Evolutionary conservation across 2,113 vertebrate genomes (phyloP), one percentile per base, ranked within the genome.

Genomic region (Pycnonotus jocosus): DNA sequence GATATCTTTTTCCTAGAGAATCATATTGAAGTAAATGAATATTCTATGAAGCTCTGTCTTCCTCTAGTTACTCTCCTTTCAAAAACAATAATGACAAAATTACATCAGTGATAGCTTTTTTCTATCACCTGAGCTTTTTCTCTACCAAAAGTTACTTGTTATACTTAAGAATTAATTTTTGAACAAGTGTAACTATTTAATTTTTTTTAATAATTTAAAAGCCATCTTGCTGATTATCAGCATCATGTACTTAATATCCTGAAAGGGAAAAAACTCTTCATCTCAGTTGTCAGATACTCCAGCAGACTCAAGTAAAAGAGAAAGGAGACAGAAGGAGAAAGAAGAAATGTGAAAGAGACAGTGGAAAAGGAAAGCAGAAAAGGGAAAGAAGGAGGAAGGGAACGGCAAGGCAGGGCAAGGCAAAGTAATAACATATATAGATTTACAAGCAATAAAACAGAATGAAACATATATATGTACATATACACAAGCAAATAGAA

Each of bases 211-310:
- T 62, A 14, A 48, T 50, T 62, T 60, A 76, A 37, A 51, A 16
- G 5, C 30, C 0, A 6, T 10, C 6, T n/a, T 57, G 2, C 4
- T 81, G 9, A 54, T 62, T 38, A 15, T 53, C 58, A 58, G 1
- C 11, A 53, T 17, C 18, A 38, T 24, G 6, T 77, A 38, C 7
- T 38, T 47, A 37, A 48, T 8, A 40, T 18, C 11, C 2, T 4
- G 19, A 66, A 61, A 6, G 2, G 8, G 3, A 1, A 13, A 25
- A 14, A 2, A 3, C 0, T 1, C 1, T 9, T 40, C 12, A 21
- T 62, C 10, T 21, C 37, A 53, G 7, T 10, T 42, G 13, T 61
- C 33, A 65, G 17, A 73, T 6, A 11, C 9, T 62, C 14, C 25
- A 62, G 15, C 3, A 47, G 9, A 47, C 9, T 51, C 9, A 22